phyloP scores from a whole-genome alignment of 2,113 vertebrate species.

The Podarcis raffonei region DNA sequence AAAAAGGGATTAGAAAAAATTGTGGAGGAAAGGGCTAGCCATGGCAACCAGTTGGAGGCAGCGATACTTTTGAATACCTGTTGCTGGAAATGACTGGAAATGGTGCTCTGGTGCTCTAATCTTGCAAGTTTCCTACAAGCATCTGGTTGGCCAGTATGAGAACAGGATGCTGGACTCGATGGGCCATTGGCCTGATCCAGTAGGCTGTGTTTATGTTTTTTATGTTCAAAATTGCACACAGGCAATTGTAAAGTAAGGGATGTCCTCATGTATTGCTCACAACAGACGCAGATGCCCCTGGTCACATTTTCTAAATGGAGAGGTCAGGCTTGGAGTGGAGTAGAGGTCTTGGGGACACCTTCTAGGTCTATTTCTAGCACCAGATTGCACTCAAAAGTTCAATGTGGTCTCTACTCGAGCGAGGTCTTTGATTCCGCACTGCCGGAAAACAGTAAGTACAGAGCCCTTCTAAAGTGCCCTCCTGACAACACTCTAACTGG shows the following conservation, averaged over 20 bases:
- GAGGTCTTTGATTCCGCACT: neutral
- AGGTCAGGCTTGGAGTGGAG: conserved; percentile 22
- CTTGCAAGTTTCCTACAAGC: too few relatives aligned
- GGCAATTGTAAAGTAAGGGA: neutral
- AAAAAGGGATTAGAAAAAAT: too few relatives aligned
- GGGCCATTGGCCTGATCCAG: too few relatives aligned
- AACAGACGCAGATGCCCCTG: conserved; percentile 10
- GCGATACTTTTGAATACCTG: too few relatives aligned
- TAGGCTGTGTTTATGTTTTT: too few relatives aligned
- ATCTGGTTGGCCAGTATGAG: too few relatives aligned
- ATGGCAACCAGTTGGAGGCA: too few relatives aligned
- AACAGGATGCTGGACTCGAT: too few relatives aligned
- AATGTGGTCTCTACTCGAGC: neutral
- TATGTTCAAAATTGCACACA: neutral
- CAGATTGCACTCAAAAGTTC: conserved; percentile 28
- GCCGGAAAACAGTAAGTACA: conserved; percentile 35
- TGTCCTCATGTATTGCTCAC: neutral
- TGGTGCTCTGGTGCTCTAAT: too few relatives aligned
- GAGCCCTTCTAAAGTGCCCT: conserved; percentile 39
- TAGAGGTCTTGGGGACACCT: neutral
- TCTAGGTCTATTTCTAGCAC: conserved; percentile 20
- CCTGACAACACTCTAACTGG: conserved; percentile 38
- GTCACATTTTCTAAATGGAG: conserved; percentile 14
- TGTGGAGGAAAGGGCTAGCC: too few relatives aligned
- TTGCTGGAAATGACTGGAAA: too few relatives aligned